phyloP scores from a whole-genome alignment of 2,888 invertebrate genomes.

The Hetaerina titia region DNA sequence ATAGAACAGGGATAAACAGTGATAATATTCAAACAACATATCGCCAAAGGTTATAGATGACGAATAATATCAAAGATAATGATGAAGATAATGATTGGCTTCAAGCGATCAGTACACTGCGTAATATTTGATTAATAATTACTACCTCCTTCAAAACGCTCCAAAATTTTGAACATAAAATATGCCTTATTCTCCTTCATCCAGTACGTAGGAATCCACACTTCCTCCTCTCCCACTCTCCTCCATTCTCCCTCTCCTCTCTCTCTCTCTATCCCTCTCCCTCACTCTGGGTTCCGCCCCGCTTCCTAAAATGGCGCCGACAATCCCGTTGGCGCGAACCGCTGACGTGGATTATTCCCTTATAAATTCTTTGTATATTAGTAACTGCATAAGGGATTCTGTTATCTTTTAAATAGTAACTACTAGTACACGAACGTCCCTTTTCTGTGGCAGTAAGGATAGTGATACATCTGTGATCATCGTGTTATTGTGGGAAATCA shows the following conservation, averaged over 20 bases:
- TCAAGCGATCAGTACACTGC: too few species aligned
- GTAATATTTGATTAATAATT: too few species aligned
- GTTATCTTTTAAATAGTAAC: not conserved
- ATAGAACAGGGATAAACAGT: too few species aligned
- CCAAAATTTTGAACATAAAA: not conserved
- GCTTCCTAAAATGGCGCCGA: slow-evolving; percentile 19
- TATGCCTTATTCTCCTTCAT: not conserved
- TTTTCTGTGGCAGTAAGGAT: not conserved
- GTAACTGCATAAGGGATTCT: not conserved
- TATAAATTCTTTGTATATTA: not conserved
- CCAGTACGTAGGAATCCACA: not conserved
- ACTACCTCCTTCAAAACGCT: not conserved
- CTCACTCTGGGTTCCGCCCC: slow-evolving; percentile 1
- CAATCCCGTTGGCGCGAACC: not conserved
- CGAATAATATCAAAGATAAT: too few species aligned
- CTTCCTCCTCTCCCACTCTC: not conserved
- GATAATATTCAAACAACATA: too few species aligned
- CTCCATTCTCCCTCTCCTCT: not conserved
- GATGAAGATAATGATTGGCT: too few species aligned
- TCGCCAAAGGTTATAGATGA: too few species aligned
- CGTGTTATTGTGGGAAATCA: not conserved
- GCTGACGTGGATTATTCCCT: not conserved
- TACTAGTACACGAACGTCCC: not conserved
- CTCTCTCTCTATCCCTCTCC: not conserved
- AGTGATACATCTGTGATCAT: not conserved